Percentiles rank a stretch among this genome's conserved stretches.
Conservation (phyloP, 2,113 vertebrate species). For the Microcebus tavaratra region DNA sequence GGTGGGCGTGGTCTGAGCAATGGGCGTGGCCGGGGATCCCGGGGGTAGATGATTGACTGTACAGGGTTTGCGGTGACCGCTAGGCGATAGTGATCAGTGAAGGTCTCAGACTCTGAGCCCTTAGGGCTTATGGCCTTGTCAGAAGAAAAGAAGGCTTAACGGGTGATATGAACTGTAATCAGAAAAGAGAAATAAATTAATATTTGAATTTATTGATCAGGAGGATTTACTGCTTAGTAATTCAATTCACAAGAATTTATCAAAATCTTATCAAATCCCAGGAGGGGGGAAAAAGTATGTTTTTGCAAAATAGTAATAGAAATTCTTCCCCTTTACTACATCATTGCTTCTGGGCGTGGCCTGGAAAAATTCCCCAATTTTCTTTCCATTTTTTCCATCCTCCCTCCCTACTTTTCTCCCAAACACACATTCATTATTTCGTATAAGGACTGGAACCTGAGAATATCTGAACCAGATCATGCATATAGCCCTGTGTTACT, state of each 20-base stretch:
- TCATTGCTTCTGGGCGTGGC: slow-evolving; percentile 17
- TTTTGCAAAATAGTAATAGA: slow-evolving; percentile 43
- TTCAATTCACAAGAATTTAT: slow-evolving; percentile 23
- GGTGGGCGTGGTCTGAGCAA: not conserved
- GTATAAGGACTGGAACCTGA: not conserved
- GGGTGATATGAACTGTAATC: not conserved
- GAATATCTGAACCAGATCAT: not conserved
- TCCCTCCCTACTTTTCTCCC: not conserved
- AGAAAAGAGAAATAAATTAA: not conserved
- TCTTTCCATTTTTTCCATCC: not conserved
- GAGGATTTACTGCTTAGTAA: slow-evolving; percentile 17
- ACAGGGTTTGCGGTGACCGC: not conserved
- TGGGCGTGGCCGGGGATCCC: slow-evolving; percentile 23
- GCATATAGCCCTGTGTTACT: not conserved
- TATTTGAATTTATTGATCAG: slow-evolving; percentile 32
- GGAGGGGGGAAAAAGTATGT: not conserved
- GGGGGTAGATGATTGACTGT: slow-evolving; percentile 8
- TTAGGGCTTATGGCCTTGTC: not conserved
- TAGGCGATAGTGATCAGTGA: not conserved
- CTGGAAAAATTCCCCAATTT: not conserved
- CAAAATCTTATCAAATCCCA: slow-evolving; percentile 10
- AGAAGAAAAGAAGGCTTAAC: not conserved
- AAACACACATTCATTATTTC: slow-evolving; percentile 1
- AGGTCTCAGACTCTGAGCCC: not conserved
- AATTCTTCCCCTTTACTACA: not conserved